Percentiles rank a stretch among this genome's conserved stretches.
These are phyloP conservation scores for Glaucidium brasilianum DNA, from an alignment of 2,113 vertebrate genomes.

Conservation along the genomic window DNA sequence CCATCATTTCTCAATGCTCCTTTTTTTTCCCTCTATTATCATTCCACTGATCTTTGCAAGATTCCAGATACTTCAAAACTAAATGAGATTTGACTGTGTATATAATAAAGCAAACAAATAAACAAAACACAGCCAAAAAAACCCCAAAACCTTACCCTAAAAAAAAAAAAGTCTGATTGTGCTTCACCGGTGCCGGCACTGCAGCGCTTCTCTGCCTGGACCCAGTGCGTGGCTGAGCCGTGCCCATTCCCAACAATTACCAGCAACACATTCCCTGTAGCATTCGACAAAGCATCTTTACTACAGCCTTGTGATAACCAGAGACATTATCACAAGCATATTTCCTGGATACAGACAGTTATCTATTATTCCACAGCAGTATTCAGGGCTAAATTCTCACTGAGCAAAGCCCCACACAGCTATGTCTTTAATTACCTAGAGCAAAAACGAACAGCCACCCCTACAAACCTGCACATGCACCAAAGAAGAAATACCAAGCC, in stretches of 20 bases:
- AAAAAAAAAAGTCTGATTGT: too few relatives aligned
- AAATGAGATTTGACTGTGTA: background rate
- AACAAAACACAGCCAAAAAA: background rate
- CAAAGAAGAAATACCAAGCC: background rate
- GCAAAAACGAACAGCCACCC: background rate
- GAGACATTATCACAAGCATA: background rate
- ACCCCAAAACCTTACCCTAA: background rate
- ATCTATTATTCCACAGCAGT: background rate
- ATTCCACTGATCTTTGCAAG: background rate
- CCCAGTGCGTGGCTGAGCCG: rapidly evolving
- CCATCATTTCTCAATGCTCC: background rate
- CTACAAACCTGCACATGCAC: background rate
- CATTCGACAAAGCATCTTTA: background rate
- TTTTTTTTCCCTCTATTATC: background rate
- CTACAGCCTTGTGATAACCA: background rate
- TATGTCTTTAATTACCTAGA: background rate
- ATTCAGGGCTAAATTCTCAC: background rate
- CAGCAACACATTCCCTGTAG: background rate
- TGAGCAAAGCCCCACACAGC: background rate
- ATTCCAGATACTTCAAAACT: background rate
- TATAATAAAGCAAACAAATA: background rate
- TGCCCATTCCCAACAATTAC: background rate
- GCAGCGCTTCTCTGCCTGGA: background rate
- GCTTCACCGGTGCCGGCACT: background rate
- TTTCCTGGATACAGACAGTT: background rate